phyloP scores from a whole-genome alignment of 2,113 vertebrate genomes.

The Hipposideros armiger region DNA sequence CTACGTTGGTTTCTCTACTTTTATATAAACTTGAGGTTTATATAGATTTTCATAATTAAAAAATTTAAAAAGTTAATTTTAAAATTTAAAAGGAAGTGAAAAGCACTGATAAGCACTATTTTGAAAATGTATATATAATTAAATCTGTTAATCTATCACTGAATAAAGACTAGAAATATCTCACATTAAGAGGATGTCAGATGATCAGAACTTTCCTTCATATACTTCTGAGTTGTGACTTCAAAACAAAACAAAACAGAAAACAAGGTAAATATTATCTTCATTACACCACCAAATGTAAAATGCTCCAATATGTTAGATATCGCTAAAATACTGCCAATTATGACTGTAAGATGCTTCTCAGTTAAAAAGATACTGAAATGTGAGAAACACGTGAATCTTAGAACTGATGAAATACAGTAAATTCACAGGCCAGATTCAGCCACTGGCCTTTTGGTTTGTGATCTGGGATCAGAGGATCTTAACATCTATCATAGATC shows the following conservation, averaged over 20 bases:
- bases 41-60: not conserved
- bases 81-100: slow-evolving; percentile 50
- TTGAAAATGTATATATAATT: slow-evolving; percentile 59
- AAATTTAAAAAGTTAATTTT: slow-evolving; percentile 7
- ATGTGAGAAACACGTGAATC: not conserved
- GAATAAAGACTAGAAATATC: slow-evolving; percentile 78
- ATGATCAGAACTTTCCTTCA: slow-evolving; percentile 77
- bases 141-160: slow-evolving; percentile 69
- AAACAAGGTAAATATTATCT: slow-evolving; percentile 68
- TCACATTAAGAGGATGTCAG: slow-evolving; percentile 77
- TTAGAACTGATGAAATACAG: not conserved
- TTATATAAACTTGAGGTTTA: slow-evolving; percentile 28
- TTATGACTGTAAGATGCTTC: not conserved
- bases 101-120: slow-evolving; percentile 52
- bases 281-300: slow-evolving; percentile 57
- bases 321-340: not conserved
- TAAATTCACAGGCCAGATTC: not conserved
- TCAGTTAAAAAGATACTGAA: not conserved
- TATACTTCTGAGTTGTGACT: slow-evolving; percentile 75
- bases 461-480: not conserved
- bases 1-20: slow-evolving; percentile 12
- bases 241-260: slow-evolving; percentile 70
- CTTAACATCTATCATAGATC: not conserved
- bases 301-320: slow-evolving; percentile 28
- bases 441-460: not conserved